Evolutionary conservation across 2,113 vertebrate genomes (phyloP).

Genomic region (Glareola pratincola): DNA sequence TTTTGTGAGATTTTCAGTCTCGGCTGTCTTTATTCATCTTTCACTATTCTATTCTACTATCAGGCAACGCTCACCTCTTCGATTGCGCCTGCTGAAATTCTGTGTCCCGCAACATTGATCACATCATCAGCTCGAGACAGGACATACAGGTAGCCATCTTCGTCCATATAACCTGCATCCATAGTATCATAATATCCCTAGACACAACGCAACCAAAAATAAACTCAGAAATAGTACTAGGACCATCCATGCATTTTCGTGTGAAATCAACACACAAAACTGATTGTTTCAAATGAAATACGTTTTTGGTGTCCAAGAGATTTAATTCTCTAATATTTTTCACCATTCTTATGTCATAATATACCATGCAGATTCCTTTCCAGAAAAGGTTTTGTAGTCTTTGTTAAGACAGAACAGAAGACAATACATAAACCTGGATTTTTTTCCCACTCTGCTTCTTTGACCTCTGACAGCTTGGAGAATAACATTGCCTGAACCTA

Average conservation of each 20-base stretch:
- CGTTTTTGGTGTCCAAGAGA: not conserved
- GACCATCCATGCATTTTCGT: not conserved
- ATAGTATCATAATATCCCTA: conserved; percentile 98
- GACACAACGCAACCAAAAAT: not conserved
- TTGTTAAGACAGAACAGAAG: not conserved
- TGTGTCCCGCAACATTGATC: conserved; percentile 96
- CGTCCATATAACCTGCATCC: conserved; percentile 92
- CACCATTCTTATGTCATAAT: not conserved
- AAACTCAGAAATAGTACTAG: not conserved
- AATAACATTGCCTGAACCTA: not conserved
- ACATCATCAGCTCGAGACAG: conserved; percentile 96
- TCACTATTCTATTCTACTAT: not conserved
- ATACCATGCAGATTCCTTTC: not conserved
- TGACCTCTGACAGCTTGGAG: not conserved
- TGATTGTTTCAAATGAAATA: not conserved
- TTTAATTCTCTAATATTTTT: not conserved
- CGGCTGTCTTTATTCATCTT: not conserved
- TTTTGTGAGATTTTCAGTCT: not conserved
- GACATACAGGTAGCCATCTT: conserved; percentile 91
- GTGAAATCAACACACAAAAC: not conserved
- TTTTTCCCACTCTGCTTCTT: not conserved
- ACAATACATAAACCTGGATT: not conserved
- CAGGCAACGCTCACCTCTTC: conserved; percentile 85
- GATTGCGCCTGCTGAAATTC: conserved; percentile 90
- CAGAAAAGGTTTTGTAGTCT: not conserved